Base-by-base conservation (phyloP, 37 sponge, comb jelly and placozoan genomes). In the Diacarnus erythraeanus region DNA sequence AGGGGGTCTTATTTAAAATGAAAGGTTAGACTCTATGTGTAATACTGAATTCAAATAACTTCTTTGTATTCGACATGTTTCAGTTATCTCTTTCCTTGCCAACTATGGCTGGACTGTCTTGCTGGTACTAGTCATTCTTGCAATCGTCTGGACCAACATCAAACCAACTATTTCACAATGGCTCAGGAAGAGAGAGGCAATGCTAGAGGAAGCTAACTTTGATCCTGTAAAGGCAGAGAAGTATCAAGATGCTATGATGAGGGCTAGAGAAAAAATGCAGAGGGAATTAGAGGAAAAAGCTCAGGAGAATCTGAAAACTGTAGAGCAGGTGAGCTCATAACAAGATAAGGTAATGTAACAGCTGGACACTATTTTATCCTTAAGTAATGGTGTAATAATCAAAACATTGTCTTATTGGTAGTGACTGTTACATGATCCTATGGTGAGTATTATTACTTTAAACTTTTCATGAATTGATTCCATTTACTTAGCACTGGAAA, bases 221-320 rank as follows among this genome's bases (percentile, higher is more conserved):
- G 88, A 88, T 70, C 83, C 83, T 4, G 83, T 82, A 21, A 81
- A 77, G 77, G 88, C 83, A 36, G 88, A 88, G 59, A 35, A 25
- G 51, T 77, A 64, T 38, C 82, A 88, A 39, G 88, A 88, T 22
- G 77, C 71, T 17, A 72, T 88, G 71, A 33, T 88, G 42, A 39
- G 43, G 40, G 73, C 83, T 29, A 61, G 88, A 34, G 88, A 82
- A 78, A 82, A 25, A 27, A 88, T 88, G 88, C 88, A 88, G 64
- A 61, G 67, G 30, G 57, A 39, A 0, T 77, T 67, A 39, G 83
- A 88, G 0, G 74, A 77, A 63, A 71, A 72, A 63, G 78, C 83
- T 12, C 27, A 18, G 23, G 78, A 76, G 25, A 33, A 77, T 69
- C 77, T 70, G 71, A 54, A 59, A 34, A 61, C 71, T 54, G 42